Evolutionary conservation across 2,888 invertebrate species (phyloP).

Genomic region (Cheilosia vernalis): DNA sequence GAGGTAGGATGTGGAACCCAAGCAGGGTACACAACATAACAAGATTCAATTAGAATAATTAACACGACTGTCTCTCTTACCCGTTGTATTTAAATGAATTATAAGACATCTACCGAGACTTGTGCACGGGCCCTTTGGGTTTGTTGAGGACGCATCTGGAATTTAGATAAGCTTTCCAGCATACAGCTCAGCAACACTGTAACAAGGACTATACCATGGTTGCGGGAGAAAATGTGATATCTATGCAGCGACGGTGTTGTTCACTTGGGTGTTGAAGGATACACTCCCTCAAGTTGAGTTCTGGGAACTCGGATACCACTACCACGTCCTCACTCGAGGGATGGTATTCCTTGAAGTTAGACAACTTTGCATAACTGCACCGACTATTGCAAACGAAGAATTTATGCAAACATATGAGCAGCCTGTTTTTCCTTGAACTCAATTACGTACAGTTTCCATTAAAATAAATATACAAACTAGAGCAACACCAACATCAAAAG

Average conservation of each 20-base stretch:
- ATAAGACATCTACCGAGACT: conserved; percentile 66
- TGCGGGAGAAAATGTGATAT: conserved; percentile 29
- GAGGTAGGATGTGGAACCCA: neutral
- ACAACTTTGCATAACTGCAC: conserved; percentile 1
- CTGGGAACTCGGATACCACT: neutral
- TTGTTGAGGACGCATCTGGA: conserved; percentile 59
- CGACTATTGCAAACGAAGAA: neutral
- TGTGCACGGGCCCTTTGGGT: conserved; percentile 56
- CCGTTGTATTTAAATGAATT: conserved; percentile 70
- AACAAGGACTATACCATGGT: neutral
- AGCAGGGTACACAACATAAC: conserved; percentile 38
- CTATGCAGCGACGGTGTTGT: conserved; percentile 28
- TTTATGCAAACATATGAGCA: neutral
- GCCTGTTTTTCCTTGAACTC: neutral
- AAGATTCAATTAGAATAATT: conserved; percentile 74
- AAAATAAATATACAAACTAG: neutral
- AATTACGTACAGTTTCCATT: neutral
- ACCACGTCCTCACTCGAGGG: neutral
- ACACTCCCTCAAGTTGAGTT: conserved; percentile 12
- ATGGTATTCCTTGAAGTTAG: neutral
- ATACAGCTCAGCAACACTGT: conserved; percentile 21
- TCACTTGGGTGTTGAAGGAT: conserved; percentile 57
- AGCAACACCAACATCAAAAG: neutral
- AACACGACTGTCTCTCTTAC: conserved; percentile 64
- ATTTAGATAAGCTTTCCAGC: conserved; percentile 59